Evolutionary conservation across 2,113 vertebrate species (phyloP).

Genomic region (Dipodomys spectabilis): DNA sequence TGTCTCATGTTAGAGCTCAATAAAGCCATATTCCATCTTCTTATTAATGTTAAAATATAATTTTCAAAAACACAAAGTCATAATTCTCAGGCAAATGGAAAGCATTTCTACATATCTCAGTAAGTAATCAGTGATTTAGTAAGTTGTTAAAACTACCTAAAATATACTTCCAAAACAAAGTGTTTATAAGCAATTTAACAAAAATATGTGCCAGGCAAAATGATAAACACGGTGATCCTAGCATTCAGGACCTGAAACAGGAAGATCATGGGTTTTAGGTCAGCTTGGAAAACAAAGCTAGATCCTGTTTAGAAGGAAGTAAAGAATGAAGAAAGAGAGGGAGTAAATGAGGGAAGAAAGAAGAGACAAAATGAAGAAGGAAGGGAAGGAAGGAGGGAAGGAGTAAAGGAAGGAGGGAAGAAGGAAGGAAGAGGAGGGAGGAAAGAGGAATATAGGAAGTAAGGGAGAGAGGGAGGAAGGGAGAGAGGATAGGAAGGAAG

Average conservation of each 20-base stretch:
- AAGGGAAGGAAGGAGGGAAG: no score
- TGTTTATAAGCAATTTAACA: not conserved
- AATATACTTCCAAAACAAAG: not conserved
- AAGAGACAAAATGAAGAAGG: no score
- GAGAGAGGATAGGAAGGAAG: not conserved
- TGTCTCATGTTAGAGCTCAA: not conserved
- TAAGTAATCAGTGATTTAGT: not conserved
- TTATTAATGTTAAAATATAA: not conserved
- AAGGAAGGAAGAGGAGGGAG: no score
- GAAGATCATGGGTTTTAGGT: not conserved
- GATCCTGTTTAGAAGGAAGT: not conserved
- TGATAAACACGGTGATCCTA: not conserved
- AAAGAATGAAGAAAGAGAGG: no score
- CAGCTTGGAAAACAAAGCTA: not conserved
- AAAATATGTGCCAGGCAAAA: not conserved
- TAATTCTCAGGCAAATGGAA: not conserved
- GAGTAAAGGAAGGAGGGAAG: no score
- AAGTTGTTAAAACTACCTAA: conserved; percentile 11
- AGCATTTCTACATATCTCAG: not conserved
- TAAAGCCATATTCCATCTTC: not conserved
- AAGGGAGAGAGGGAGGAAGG: no score
- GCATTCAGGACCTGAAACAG: not conserved
- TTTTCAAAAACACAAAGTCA: conserved; percentile 9
- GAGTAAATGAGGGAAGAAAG: not conserved
- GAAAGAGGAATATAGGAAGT: no score